phyloP scores from a whole-genome alignment of 2,797 vertebrate genomes.

The Rallus crepitans region DNA sequence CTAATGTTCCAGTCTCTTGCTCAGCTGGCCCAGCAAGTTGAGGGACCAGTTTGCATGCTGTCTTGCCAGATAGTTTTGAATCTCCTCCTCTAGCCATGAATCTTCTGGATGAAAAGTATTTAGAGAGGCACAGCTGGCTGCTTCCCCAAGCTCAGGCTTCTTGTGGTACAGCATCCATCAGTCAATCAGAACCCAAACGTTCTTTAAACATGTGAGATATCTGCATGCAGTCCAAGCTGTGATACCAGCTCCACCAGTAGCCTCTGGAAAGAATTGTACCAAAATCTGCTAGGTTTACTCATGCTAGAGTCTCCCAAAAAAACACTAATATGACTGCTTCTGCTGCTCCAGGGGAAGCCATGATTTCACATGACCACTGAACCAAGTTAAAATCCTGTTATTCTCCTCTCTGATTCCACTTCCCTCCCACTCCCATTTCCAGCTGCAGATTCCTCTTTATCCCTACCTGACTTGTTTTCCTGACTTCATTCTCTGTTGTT shows the following conservation, averaged over 20 bases:
- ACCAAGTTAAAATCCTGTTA: not conserved
- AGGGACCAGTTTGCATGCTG: conserved; percentile 35
- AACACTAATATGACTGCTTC: not conserved
- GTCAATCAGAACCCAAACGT: not conserved
- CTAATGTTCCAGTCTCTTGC: not conserved
- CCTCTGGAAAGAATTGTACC: not conserved
- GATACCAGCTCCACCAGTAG: not conserved
- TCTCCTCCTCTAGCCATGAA: not conserved
- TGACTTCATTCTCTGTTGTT: not conserved
- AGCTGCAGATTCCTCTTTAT: not conserved
- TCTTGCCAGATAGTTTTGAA: not conserved
- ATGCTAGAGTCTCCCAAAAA: not conserved
- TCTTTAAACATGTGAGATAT: not conserved
- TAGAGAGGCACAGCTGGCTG: not conserved
- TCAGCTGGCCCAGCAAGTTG: conserved; percentile 19
- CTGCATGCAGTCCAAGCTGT: not conserved
- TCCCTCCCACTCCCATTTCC: not conserved
- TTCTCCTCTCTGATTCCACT: not conserved
- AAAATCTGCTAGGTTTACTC: not conserved
- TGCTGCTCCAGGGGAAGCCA: not conserved
- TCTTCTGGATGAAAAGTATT: not conserved
- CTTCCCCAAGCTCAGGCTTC: not conserved
- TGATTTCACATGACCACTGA: not conserved
- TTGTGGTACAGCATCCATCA: not conserved
- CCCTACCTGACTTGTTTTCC: not conserved